Evolutionary conservation across 2,113 vertebrate species (phyloP), one percentile per base, ranked within the genome.

Genomic region (Indicator indicator): DNA sequence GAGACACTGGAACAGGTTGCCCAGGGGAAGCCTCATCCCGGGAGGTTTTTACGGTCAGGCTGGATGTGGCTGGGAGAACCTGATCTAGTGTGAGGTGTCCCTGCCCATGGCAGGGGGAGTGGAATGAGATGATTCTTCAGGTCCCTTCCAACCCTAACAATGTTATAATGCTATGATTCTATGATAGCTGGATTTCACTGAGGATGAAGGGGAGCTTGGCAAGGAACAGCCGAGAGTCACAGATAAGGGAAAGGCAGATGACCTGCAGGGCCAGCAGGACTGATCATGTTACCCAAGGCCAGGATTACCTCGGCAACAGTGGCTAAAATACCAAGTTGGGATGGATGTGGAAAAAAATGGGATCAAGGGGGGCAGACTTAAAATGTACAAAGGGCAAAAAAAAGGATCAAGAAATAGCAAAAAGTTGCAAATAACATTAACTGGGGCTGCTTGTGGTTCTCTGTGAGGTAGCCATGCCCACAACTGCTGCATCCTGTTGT

Each of bases 191-290:
- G 55, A 77, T 74, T 78, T 71, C 52, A 32, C 17, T 9, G 23
- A 30, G 48, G 33, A 15, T 68, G 48, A 90, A 88, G 20, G 23
- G 48, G 38, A 74, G 16, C 54, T 68, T 55, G 38, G 52, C 2
- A 10, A 60, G 54, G 72, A 70, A 60, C 0, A 3, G 20, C 16
- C 0, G 0, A 77, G 42, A 38, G 26, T 24, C 36, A 73, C 20
- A 59, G 52, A 26, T 0, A 77, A 58, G 23, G 8, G 15, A n/a
- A 71, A 18, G 13, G n/a, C 46, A 74, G 33, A 60, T 28, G 44
- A 86, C 28, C 16, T 83, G 32, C 36, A 52, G n/a, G 42, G n/a
- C 26, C 73, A 84, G 27, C 46, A 62, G 42, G 16, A 71, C 18
- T 33, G 36, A 71, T 14, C 27, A 17, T 6, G 33, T 27, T 38